These are phyloP conservation scores for Orchestes rusci DNA, from an alignment of 2,888 invertebrate genomes.

Conservation along the genomic window DNA sequence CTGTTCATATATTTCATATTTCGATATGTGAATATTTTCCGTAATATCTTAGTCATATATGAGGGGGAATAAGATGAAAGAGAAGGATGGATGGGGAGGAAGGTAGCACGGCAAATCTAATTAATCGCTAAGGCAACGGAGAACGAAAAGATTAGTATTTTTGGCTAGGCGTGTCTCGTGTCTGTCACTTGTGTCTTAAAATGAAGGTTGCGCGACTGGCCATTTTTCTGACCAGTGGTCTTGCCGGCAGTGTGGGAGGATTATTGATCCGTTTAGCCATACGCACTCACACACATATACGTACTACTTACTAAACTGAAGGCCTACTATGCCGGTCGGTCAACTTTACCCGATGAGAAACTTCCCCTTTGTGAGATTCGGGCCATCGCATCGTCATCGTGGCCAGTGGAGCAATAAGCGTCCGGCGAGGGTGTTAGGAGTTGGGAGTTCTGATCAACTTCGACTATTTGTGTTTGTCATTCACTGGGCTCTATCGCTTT, in stretches of 20 bases:
- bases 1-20: too few species aligned
- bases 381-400: too few species aligned
- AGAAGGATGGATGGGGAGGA: conserved; percentile 20
- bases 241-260: conserved; percentile 42
- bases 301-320: conserved; percentile 28
- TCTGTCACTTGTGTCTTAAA: conserved; percentile 43
- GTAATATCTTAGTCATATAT: conserved; percentile 24
- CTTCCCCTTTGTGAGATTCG: conserved; percentile 19
- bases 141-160: conserved; percentile 32
- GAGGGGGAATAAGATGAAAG: conserved; percentile 16
- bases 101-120: conserved; percentile 26
- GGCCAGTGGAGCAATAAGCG: conserved; percentile 18
- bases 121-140: conserved; percentile 28
- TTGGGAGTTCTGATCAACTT: too few species aligned
- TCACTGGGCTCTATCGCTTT: too few species aligned
- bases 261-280: conserved; percentile 41
- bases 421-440: conserved; percentile 12
- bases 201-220: conserved; percentile 43
- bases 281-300: conserved; percentile 37
- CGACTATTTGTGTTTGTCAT: too few species aligned
- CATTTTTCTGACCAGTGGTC: conserved; percentile 45
- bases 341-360: conserved; percentile 12
- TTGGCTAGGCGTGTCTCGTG: conserved; percentile 44
- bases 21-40: conserved; percentile 15
- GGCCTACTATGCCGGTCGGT: conserved; percentile 24